Evolutionary conservation across 2,888 invertebrate species (phyloP), one percentile per base, ranked within the genome.

Genomic region (Perizoma affinitatum): DNA sequence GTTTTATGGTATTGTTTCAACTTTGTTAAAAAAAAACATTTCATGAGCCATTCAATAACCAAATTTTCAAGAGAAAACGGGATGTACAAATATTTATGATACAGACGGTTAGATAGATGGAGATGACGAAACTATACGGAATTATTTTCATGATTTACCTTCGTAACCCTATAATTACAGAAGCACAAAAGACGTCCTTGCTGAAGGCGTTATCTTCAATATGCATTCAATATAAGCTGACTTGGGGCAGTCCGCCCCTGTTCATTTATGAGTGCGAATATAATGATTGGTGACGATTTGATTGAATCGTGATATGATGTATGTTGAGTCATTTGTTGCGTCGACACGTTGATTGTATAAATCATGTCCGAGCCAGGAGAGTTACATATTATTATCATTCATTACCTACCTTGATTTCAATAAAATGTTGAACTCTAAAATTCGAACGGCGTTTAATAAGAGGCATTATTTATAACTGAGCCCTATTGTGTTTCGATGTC

Each of bases 261-360:
- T 0, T 0, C 38, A 45, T 42, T 53, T 44, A 51, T 65, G 58
- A 49, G 50, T 51, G 51, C 41, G 42, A 38, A 41, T 34, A 49
- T 36, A 22, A 55, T 55, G 54, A 58, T 55, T 52, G 54, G 58
- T 51, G 62, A 58, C 48, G 62, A 58, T 55, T 51, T 52, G 62
- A 63, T 63, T 61, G 55, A 61, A 63, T 52, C 58, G 52, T 47
- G 62, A 47, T 63, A 63, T 58, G 62, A 63, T 58, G 36, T 48
- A 63, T 55, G 62, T 47, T 54, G 6, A 55, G 48, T 63, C 62
- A 63, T 63, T 63, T 63, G 58, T 69, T 69, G 65, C 60, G 36
- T 48, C 54, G 57, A 68, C 66, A 61, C 57, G 65, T 63, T 59
- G 58, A 58, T 51, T 58, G 62, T 62, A 62, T 62, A 62, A 62